Conservation (phyloP, 2,888 invertebrate species). For the Eupithecia vulgata region DNA sequence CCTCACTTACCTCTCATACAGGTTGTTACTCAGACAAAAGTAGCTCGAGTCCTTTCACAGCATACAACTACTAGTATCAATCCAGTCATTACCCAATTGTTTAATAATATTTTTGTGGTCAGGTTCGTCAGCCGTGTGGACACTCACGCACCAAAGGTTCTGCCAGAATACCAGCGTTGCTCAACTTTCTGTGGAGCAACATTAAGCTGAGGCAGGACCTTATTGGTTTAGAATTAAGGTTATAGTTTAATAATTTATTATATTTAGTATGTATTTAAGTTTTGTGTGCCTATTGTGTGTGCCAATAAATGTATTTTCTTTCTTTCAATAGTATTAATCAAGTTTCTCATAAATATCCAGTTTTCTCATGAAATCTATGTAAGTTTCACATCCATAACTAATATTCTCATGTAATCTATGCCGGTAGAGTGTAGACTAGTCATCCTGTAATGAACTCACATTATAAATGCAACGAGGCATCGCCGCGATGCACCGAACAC, state of each 20-base stretch:
- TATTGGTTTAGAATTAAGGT: no score
- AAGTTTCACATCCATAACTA: slow-evolving; percentile 22
- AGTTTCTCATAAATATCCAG: neutral
- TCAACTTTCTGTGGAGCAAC: no score
- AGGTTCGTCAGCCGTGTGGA: no score
- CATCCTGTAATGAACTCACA: slow-evolving; percentile 79
- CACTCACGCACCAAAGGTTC: no score
- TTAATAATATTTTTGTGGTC: no score
- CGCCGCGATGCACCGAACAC: slow-evolving; percentile 73
- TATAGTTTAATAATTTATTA: no score
- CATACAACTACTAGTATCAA: neutral
- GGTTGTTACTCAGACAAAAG: no score
- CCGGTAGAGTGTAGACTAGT: slow-evolving; percentile 69
- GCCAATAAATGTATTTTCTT: no score
- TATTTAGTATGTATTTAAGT: no score
- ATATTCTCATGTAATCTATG: slow-evolving; percentile 20
- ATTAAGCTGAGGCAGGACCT: no score
- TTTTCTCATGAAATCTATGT: neutral
- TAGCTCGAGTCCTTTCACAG: neutral
- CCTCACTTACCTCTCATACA: neutral
- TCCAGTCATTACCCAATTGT: neutral
- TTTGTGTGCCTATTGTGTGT: no score
- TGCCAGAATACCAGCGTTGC: no score
- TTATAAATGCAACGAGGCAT: slow-evolving; percentile 83
- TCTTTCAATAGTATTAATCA: neutral